Percentiles rank a stretch among this genome's conserved stretches.
Evolutionary conservation across 2,113 vertebrate genomes (phyloP).

Genomic region (Echinops telfairi): DNA sequence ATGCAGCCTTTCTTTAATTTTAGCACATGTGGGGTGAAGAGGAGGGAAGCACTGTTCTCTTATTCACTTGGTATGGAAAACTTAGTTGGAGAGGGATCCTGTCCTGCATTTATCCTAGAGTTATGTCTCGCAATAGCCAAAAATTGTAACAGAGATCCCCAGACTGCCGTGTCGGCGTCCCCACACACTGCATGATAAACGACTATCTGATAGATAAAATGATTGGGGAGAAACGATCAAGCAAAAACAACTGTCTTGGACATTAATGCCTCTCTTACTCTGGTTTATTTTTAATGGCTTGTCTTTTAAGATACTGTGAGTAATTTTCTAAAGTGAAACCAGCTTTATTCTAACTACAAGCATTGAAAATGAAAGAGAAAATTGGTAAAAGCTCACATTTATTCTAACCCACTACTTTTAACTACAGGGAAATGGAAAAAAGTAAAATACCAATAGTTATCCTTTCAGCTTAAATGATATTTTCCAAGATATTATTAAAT

Average conservation of each 20-base stretch:
- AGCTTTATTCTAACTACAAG: constrained; percentile 59
- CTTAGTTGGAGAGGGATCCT: not conserved
- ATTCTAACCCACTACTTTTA: constrained; percentile 67
- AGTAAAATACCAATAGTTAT: constrained; percentile 66
- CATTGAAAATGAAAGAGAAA: constrained; percentile 57
- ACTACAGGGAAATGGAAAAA: constrained; percentile 58
- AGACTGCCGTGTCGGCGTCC: not conserved
- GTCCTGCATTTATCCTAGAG: not conserved
- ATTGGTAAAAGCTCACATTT: constrained; percentile 58
- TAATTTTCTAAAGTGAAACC: constrained; percentile 70
- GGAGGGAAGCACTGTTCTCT: not conserved
- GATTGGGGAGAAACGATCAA: not conserved
- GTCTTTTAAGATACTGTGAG: constrained; percentile 22
- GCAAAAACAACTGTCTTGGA: constrained; percentile 50
- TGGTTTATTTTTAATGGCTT: constrained; percentile 38
- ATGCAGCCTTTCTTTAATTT: not conserved
- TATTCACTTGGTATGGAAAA: not conserved
- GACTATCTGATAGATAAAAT: constrained; percentile 57
- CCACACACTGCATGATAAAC: not conserved
- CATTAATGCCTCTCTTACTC: constrained; percentile 51
- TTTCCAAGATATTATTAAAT: constrained; percentile 80
- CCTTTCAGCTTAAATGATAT: constrained; percentile 74
- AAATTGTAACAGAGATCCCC: not conserved
- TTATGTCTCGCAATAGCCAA: not conserved
- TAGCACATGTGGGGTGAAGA: not conserved